Conservation (phyloP, 2,113 vertebrate species). For the Toxotes chatareus region DNA sequence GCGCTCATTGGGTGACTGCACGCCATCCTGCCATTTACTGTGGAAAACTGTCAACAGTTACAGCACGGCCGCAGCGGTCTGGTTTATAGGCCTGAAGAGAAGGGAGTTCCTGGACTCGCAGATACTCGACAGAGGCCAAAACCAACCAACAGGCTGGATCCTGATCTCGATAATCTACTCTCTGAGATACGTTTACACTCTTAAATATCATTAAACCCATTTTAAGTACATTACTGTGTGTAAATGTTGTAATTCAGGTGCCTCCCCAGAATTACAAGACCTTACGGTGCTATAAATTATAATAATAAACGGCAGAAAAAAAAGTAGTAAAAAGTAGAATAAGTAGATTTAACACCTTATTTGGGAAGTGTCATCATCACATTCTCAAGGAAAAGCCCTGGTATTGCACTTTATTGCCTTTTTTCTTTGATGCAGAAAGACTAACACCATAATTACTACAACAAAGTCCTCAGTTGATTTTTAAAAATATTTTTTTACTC, state of each 20-base stretch:
- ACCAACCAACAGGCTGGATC: conserved; percentile 19
- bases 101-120: conserved; percentile 10
- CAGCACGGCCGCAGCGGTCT: not conserved
- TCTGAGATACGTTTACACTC: not conserved
- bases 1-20: conserved; percentile 34
- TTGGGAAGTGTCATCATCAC: too few relatives aligned
- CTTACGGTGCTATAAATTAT: not conserved
- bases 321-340: not conserved
- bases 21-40: conserved; percentile 45
- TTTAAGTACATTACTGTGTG: not conserved
- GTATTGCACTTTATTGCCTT: not conserved
- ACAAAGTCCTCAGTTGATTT: too few relatives aligned
- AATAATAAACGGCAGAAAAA: not conserved
- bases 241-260: not conserved
- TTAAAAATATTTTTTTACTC: too few relatives aligned
- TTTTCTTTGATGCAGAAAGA: not conserved
- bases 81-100: conserved; percentile 41
- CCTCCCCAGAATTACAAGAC: not conserved
- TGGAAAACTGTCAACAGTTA: conserved; percentile 53
- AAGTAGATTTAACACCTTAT: conserved; percentile 3
- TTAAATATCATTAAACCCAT: not conserved
- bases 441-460: too few relatives aligned
- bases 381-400: not conserved
- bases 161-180: conserved; percentile 10
- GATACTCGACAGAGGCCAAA: conserved; percentile 2